Conservation (phyloP, 2,797 vertebrate genomes). For the Columba guinea region DNA sequence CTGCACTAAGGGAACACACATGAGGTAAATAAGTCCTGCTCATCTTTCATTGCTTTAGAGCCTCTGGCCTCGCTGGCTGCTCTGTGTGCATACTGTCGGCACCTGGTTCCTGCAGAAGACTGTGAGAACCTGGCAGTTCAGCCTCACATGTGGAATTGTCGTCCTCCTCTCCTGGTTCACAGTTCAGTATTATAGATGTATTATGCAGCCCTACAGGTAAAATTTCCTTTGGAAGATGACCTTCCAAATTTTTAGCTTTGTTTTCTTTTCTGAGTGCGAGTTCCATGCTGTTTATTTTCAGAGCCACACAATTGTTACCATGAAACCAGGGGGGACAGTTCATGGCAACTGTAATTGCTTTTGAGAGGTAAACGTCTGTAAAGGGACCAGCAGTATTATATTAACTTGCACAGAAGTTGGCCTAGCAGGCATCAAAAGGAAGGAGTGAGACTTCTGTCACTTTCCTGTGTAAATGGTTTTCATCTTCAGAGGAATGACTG, state of each 20-base stretch:
- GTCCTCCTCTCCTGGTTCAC: not conserved
- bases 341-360: not conserved
- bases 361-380: not conserved
- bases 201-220: not conserved
- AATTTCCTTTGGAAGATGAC: not conserved
- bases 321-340: not conserved
- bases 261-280: not conserved
- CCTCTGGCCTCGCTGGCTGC: not conserved
- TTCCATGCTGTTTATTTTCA: not conserved
- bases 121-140: not conserved
- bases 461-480: not conserved
- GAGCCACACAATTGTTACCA: not conserved
- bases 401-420: not conserved
- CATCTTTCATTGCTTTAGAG: not conserved
- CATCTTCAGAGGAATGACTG: not conserved
- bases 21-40: not conserved
- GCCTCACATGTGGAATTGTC: not conserved
- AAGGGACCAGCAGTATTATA: not conserved
- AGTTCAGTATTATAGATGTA: accelerated
- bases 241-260: not conserved
- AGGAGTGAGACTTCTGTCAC: not conserved
- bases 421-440: not conserved
- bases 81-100: not conserved
- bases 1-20: not conserved
- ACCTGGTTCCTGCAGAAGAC: not conserved